Evolutionary conservation across 2,888 invertebrate species (phyloP).

Genomic region (Zhengitettix transpicula): DNA sequence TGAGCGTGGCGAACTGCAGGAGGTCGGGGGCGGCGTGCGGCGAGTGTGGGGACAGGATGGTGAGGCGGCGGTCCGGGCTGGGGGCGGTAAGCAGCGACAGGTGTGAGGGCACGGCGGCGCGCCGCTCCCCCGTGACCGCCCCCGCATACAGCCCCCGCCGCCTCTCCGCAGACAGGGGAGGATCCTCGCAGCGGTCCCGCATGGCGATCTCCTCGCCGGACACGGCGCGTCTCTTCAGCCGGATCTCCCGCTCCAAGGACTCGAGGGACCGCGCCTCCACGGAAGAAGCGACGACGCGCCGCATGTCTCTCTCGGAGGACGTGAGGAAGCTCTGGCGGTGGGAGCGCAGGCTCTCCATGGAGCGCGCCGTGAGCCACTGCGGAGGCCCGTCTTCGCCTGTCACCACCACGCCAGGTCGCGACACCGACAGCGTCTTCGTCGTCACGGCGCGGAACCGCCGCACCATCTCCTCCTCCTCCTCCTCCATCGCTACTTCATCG

Average conservation of each 20-base stretch:
- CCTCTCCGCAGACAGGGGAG: constrained; percentile 39
- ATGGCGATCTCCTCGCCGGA: constrained; percentile 38
- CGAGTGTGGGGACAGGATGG: constrained; percentile 64
- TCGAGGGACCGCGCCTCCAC: constrained; percentile 34
- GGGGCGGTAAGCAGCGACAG: constrained; percentile 46
- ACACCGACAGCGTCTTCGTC: not conserved
- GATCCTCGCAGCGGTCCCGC: constrained; percentile 23
- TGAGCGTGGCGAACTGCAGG: constrained; percentile 35
- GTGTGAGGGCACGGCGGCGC: constrained; percentile 39
- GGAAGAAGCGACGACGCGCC: constrained; percentile 27
- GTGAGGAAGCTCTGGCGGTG: constrained; percentile 44
- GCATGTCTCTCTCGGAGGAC: constrained; percentile 47
- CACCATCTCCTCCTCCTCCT: too few relatives aligned
- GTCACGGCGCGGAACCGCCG: not conserved
- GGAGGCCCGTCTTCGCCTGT: constrained; percentile 8
- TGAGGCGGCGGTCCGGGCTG: constrained; percentile 41
- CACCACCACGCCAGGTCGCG: not conserved
- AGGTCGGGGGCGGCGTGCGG: constrained; percentile 50
- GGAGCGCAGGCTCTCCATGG: constrained; percentile 53
- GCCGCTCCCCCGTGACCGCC: constrained; percentile 32
- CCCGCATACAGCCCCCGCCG: constrained; percentile 46
- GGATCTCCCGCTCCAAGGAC: constrained; percentile 35
- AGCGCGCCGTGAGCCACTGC: constrained; percentile 19
- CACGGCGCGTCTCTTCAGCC: constrained; percentile 37
- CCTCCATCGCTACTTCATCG: too few relatives aligned